Percentiles rank a stretch among this genome's conserved stretches.
phyloP scores from a whole-genome alignment of 2,797 vertebrate species.

The Thripadectes ignobilis region DNA sequence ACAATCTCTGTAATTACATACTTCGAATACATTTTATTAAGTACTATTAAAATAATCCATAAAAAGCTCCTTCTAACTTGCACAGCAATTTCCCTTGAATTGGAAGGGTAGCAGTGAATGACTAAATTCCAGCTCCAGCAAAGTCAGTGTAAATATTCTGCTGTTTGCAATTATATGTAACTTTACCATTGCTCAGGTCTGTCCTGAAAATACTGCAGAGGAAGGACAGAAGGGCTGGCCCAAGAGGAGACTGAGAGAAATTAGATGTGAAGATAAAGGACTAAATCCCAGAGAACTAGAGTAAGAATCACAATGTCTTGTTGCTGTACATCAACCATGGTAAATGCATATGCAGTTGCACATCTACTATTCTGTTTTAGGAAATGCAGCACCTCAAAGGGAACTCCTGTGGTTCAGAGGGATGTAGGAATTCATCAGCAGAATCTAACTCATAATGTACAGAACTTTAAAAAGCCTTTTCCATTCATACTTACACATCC shows the following conservation, averaged over 20 bases:
- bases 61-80: background rate
- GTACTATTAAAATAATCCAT: background rate
- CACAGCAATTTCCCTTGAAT: background rate
- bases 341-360: background rate
- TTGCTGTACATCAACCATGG: background rate
- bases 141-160: background rate
- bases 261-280: background rate
- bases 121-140: background rate
- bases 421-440: background rate
- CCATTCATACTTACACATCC: background rate
- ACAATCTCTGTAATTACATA: background rate
- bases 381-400: background rate
- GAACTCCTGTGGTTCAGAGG: background rate
- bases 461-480: background rate
- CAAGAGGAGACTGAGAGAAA: background rate
- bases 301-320: background rate
- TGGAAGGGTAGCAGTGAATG: background rate
- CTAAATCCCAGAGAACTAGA: background rate
- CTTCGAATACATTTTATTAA: background rate
- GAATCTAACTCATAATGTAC: background rate
- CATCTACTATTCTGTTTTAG: background rate
- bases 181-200: background rate
- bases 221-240: background rate
- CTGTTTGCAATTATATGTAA: background rate
- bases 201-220: background rate